These are phyloP conservation scores for Blera fallax DNA, from an alignment of 2,888 invertebrate genomes.

Conservation along the genomic window DNA sequence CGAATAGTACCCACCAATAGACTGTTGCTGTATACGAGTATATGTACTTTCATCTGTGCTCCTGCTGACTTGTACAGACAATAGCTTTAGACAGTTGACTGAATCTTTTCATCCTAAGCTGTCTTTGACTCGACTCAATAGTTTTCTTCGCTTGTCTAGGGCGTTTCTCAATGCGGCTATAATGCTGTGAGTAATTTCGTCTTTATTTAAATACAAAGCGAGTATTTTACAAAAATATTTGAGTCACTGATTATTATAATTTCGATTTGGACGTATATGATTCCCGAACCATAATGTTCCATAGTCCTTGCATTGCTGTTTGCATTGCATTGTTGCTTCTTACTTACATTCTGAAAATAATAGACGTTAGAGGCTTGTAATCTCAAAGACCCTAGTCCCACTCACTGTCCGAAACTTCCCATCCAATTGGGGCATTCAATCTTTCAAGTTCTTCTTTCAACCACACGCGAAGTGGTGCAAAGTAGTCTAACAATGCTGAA, in stretches of 20 bases:
- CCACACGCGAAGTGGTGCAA: constrained; percentile 89
- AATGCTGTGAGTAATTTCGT: neutral
- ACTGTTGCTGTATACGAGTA: too few species aligned
- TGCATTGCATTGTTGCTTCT: neutral
- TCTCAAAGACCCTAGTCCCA: neutral
- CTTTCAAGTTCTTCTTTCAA: constrained; percentile 87
- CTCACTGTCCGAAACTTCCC: constrained; percentile 82
- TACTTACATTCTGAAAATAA: constrained; percentile 52
- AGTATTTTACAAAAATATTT: constrained; percentile 32
- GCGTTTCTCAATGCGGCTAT: too few species aligned
- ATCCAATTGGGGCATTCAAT: constrained; percentile 85
- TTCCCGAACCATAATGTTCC: neutral
- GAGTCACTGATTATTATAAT: neutral
- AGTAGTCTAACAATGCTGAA: constrained; percentile 90
- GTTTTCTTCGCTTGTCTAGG: too few species aligned
- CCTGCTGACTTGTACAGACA: too few species aligned
- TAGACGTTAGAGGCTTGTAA: accelerated
- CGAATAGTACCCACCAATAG: too few species aligned
- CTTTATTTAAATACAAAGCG: neutral
- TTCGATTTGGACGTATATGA: constrained; percentile 8
- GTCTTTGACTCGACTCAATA: too few species aligned
- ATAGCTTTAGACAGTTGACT: too few species aligned
- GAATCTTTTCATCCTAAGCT: too few species aligned
- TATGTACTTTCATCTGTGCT: too few species aligned
- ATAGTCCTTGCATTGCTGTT: neutral